Percentiles rank a stretch among this genome's conserved stretches.
These are phyloP conservation scores for Nemurella pictetii DNA, from an alignment of 2,888 invertebrate species.

Conservation along the genomic window DNA sequence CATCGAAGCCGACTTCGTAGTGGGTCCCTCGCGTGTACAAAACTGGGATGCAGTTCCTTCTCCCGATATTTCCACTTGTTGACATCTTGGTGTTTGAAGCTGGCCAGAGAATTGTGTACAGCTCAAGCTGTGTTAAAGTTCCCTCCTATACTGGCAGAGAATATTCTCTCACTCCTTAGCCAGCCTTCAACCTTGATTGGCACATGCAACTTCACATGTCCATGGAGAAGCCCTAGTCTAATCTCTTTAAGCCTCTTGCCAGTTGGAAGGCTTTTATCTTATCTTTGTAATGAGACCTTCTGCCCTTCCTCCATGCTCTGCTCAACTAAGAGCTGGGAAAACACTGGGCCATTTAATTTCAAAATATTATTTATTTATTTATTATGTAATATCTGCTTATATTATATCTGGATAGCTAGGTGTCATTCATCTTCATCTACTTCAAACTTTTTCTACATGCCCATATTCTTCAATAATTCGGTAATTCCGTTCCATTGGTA, in stretches of 20 bases:
- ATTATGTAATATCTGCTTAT: not conserved
- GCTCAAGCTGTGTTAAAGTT: not conserved
- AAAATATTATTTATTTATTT: not conserved
- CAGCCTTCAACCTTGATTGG: not conserved
- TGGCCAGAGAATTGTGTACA: not conserved
- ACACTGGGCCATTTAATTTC: not conserved
- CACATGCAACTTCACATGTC: not conserved
- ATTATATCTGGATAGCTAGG: too few relatives aligned
- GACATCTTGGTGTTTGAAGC: conserved; percentile 41
- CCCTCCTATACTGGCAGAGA: not conserved
- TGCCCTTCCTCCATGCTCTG: not conserved
- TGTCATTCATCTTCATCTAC: too few relatives aligned
- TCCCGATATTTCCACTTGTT: conserved; percentile 50
- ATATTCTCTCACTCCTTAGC: not conserved
- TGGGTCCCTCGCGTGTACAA: conserved; percentile 77
- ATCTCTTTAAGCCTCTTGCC: conserved; percentile 4
- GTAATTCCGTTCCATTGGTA: too few relatives aligned
- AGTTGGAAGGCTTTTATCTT: conserved; percentile 27
- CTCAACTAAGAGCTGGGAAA: not conserved
- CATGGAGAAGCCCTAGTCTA: conserved; percentile 12
- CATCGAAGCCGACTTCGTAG: conserved; percentile 84
- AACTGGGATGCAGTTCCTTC: conserved; percentile 73
- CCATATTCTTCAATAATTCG: too few relatives aligned
- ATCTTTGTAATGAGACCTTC: not conserved
- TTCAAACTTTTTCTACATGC: too few relatives aligned